A percentile compares a stretch with the other conserved stretches of the same genome.
Evolutionary conservation across 2,113 vertebrate genomes (phyloP).

Genomic region (Promerops cafer): DNA sequence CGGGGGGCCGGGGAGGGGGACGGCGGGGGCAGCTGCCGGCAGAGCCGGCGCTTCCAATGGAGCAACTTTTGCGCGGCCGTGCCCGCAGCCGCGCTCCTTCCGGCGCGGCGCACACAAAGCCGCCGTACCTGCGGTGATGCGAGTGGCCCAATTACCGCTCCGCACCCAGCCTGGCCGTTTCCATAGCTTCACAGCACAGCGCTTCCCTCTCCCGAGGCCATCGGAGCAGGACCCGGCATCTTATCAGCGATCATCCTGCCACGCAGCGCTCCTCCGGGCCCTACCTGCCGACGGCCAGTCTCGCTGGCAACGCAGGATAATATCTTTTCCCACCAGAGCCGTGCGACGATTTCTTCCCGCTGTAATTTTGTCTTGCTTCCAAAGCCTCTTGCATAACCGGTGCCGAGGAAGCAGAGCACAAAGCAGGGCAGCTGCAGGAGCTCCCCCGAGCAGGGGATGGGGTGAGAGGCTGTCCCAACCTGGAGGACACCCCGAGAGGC

Average conservation of each 20-base stretch:
- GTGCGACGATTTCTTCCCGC: neutral
- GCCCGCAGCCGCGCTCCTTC: neutral
- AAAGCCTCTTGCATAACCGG: neutral
- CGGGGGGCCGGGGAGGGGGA: neutral
- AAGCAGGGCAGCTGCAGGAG: neutral
- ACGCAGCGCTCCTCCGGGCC: constrained; percentile 80
- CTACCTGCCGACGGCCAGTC: constrained; percentile 44
- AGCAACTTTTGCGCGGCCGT: neutral
- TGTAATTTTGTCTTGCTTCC: constrained; percentile 1
- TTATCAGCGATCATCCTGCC: constrained; percentile 87
- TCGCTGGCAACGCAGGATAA: neutral
- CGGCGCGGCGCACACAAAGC: neutral
- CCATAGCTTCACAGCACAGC: constrained; percentile 86
- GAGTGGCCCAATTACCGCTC: constrained; percentile 84
- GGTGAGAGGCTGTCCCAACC: neutral
- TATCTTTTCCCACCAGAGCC: constrained; percentile 19
- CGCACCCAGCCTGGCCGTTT: constrained; percentile 86
- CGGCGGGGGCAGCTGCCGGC: neutral
- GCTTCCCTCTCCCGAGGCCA: constrained; percentile 84
- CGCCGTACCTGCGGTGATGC: constrained; percentile 77
- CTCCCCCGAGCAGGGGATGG: neutral
- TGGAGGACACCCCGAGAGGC: fast-evolving
- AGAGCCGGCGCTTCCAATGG: neutral
- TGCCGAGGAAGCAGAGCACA: neutral
- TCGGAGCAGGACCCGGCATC: constrained; percentile 81